phyloP scores from a whole-genome alignment of 2,797 vertebrate species.

The Salarias fasciatus region DNA sequence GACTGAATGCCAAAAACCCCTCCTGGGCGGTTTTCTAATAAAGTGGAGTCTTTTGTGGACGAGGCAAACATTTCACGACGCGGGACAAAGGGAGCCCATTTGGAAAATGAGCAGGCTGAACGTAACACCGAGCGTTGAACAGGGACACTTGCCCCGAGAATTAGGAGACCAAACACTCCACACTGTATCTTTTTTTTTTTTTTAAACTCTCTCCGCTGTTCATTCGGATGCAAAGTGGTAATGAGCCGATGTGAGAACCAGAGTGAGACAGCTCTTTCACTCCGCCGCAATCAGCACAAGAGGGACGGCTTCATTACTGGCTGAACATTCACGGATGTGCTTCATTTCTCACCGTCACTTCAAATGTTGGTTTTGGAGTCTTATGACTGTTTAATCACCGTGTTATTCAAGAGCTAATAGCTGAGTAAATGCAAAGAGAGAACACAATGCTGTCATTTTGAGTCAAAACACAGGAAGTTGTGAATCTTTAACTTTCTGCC shows the following conservation, averaged over 20 bases:
- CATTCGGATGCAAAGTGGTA: slow-evolving; percentile 41
- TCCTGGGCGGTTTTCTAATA: slow-evolving; percentile 57
- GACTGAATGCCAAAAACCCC: slow-evolving; percentile 49
- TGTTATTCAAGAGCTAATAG: too few species aligned
- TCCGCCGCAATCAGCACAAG: too few species aligned
- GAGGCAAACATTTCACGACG: slow-evolving; percentile 65
- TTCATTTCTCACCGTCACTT: too few species aligned
- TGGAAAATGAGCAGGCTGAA: slow-evolving; percentile 53
- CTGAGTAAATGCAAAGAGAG: too few species aligned
- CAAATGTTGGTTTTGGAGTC: too few species aligned
- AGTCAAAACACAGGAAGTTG: too few species aligned
- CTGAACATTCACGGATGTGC: too few species aligned
- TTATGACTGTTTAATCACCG: too few species aligned
- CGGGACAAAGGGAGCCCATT: slow-evolving; percentile 51
- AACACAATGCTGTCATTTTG: too few species aligned
- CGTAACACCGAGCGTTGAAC: slow-evolving; percentile 37
- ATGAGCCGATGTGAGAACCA: slow-evolving; percentile 16
- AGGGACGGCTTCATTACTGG: too few species aligned
- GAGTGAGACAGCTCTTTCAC: too few species aligned
- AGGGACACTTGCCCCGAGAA: slow-evolving; percentile 30
- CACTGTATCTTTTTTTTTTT: slow-evolving; percentile 44
- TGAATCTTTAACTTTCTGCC: too few species aligned
- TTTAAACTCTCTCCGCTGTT: background rate
- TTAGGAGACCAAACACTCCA: slow-evolving; percentile 43
- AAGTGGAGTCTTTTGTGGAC: slow-evolving; percentile 51